Percentiles rank a stretch among this genome's conserved stretches.
phyloP scores from a whole-genome alignment of 2,797 vertebrate species.

The Phataginus tetradactyla region DNA sequence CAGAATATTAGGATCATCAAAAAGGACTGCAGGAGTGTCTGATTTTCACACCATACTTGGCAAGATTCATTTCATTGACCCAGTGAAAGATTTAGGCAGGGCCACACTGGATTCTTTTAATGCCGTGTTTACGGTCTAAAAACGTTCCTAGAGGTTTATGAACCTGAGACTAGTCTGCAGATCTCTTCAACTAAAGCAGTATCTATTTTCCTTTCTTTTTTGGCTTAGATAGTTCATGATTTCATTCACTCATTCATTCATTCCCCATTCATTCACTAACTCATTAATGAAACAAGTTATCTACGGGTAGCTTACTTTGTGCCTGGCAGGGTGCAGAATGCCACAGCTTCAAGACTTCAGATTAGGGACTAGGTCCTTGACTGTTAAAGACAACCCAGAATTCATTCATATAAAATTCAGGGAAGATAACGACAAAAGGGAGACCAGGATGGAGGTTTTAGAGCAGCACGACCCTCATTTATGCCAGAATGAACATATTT shows the following conservation, averaged over 20 bases:
- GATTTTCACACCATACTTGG: conserved; percentile 44
- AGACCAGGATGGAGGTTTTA: neutral
- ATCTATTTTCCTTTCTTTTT: neutral
- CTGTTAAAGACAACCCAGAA: neutral
- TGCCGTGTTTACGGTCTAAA: conserved; percentile 75
- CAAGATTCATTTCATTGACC: conserved; percentile 59
- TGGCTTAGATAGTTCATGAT: neutral
- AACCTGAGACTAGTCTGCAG: conserved; percentile 65
- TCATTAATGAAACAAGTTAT: conserved; percentile 35
- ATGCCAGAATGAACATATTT: neutral
- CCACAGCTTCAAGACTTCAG: conserved; percentile 62
- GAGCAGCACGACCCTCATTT: neutral
- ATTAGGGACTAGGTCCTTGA: neutral
- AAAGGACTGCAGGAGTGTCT: conserved; percentile 18
- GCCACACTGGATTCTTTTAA: conserved; percentile 57
- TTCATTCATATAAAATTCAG: neutral
- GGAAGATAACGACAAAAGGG: neutral
- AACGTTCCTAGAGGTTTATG: conserved; percentile 74
- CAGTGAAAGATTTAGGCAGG: conserved; percentile 57
- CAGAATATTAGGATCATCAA: conserved; percentile 50
- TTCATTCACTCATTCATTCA: neutral
- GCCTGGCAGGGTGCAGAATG: neutral
- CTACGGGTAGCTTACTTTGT: conserved; percentile 5
- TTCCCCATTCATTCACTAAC: conserved; percentile 54
- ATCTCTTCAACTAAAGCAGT: neutral